Evolutionary conservation across 2,888 invertebrate species (phyloP).

Genomic region (Lepas anatifera): DNA sequence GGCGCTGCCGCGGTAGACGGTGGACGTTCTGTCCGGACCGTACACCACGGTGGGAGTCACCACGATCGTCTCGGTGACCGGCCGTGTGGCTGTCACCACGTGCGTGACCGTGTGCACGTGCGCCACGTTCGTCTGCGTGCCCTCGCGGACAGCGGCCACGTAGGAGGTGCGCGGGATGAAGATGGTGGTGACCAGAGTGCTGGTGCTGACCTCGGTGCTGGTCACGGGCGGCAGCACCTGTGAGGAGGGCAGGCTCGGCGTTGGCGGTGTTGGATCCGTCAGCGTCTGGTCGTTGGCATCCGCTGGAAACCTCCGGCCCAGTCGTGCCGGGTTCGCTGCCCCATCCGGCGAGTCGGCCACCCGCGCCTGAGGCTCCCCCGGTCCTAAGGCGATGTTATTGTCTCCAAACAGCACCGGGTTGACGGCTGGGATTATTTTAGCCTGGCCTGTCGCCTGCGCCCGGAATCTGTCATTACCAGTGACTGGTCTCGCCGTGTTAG

Average conservation of each 20-base stretch:
- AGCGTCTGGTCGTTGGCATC: neutral
- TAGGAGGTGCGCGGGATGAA: neutral
- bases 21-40: neutral
- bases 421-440: no score
- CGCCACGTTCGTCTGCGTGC: neutral
- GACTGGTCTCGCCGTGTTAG: no score
- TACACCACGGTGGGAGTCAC: conserved; percentile 7
- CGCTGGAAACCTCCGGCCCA: neutral
- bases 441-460: no score
- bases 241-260: neutral
- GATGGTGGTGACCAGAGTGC: neutral
- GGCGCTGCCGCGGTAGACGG: neutral
- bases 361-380: neutral
- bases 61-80: neutral
- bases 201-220: neutral
- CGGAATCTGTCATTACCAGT: no score
- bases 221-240: neutral
- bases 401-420: no score
- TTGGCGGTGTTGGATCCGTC: neutral
- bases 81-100: neutral
- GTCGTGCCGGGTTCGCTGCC: neutral
- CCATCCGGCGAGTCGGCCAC: neutral
- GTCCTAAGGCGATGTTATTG: no score
- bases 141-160: neutral
- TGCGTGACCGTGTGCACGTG: neutral